Conservation (phyloP, 2,888 invertebrate genomes). For the Polyommatus icarus region DNA sequence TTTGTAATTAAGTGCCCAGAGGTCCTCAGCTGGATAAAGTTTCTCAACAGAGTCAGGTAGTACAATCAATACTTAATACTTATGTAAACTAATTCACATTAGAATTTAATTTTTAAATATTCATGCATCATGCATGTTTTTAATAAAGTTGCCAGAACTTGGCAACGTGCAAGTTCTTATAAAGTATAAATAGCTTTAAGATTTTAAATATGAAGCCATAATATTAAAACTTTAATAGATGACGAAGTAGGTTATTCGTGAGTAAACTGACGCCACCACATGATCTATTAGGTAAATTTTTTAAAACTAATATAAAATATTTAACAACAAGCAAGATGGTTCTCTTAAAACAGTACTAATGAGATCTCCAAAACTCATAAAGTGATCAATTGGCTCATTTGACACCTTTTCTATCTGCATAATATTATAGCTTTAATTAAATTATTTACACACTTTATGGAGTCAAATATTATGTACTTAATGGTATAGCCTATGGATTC, state of each 20-base stretch:
- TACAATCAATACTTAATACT: neutral
- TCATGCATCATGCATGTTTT: neutral
- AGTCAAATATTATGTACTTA: neutral
- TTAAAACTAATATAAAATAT: neutral
- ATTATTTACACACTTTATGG: neutral
- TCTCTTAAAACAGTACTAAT: neutral
- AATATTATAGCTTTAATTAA: too few species aligned
- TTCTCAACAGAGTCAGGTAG: neutral
- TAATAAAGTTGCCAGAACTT: conserved; percentile 4
- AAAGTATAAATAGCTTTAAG: neutral
- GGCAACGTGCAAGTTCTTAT: neutral
- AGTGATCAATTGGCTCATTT: too few species aligned
- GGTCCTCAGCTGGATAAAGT: neutral
- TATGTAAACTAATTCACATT: neutral
- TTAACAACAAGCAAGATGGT: neutral
- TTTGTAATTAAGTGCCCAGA: neutral
- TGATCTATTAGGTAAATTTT: too few species aligned
- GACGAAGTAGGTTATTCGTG: neutral
- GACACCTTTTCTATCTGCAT: too few species aligned
- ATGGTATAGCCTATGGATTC: neutral
- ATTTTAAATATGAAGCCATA: conserved; percentile 5
- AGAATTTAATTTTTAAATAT: neutral
- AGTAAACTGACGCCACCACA: neutral
- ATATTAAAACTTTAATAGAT: conserved; percentile 17
- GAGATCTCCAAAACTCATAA: too few species aligned